Evolutionary conservation across 2,113 vertebrate genomes (phyloP).

Genomic region (Eudorcas thomsonii): DNA sequence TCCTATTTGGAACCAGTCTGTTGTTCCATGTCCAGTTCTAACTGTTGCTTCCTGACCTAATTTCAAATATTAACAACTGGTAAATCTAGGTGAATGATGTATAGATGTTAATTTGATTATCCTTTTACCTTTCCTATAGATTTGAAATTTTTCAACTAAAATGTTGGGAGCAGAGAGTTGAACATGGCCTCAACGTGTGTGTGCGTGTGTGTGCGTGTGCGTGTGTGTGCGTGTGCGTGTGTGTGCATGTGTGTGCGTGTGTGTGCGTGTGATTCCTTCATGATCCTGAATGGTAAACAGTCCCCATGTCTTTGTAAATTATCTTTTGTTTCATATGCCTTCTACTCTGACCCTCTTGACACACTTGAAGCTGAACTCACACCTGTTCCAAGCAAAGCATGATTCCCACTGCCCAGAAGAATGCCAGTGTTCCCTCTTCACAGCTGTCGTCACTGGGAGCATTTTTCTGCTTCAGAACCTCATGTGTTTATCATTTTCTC

Average conservation of each 20-base stretch:
- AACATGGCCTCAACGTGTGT: not conserved
- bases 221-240: not conserved
- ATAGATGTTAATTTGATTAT: not conserved
- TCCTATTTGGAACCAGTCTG: too few species aligned
- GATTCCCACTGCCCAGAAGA: not conserved
- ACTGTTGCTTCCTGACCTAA: too few species aligned
- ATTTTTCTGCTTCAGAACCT: not conserved
- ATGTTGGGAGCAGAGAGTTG: not conserved
- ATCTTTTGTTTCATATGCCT: not conserved
- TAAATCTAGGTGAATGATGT: not conserved
- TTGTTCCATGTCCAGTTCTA: too few species aligned
- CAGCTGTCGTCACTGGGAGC: not conserved
- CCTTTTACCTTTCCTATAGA: not conserved
- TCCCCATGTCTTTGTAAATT: not conserved
- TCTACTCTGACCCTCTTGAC: not conserved
- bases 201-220: accelerated
- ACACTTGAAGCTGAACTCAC: not conserved
- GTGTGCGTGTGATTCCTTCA: not conserved
- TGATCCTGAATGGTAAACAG: not conserved
- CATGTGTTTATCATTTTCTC: constrained; percentile 38
- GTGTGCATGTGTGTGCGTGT: not conserved
- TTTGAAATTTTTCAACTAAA: not conserved
- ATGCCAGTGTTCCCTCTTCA: not conserved
- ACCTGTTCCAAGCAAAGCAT: not conserved
- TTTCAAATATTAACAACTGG: not conserved